Conservation (phyloP, 2,797 vertebrate species). For the Numenius phaeopus region DNA sequence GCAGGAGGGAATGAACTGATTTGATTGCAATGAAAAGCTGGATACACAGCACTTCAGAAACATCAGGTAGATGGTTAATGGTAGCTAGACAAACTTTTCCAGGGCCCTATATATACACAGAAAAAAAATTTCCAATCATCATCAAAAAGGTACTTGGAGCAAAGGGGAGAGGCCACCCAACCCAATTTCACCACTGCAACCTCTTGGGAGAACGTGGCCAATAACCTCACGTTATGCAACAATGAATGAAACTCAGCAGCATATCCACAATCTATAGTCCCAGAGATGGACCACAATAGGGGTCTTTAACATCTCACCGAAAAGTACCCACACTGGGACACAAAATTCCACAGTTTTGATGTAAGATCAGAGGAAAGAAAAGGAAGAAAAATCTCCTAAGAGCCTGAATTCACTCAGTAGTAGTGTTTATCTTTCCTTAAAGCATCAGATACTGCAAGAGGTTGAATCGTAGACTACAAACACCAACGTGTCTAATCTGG, state of each 20-base stretch:
- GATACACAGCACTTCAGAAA: neutral
- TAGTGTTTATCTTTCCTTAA: neutral
- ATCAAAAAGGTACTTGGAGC: neutral
- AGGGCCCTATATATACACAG: neutral
- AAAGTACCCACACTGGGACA: neutral
- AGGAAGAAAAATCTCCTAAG: neutral
- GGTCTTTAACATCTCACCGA: neutral
- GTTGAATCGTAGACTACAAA: neutral
- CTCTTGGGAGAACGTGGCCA: neutral
- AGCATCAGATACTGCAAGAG: neutral
- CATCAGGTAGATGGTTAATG: neutral
- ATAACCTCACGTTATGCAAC: neutral
- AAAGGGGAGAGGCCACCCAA: neutral
- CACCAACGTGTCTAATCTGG: neutral
- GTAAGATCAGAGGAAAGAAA: neutral
- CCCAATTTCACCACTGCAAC: neutral
- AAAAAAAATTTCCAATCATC: neutral
- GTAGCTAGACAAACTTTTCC: neutral
- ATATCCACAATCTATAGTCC: neutral
- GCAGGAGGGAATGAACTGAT: neutral
- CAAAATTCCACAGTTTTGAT: neutral
- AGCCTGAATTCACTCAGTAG: neutral
- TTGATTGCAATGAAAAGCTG: neutral
- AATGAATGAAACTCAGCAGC: neutral
- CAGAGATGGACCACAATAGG: neutral